Percentiles rank a stretch among this genome's conserved stretches.
Conservation (phyloP, 30 jellyfish, hydroid and myxozoan genomes). For the Aurelia sp. region DNA sequence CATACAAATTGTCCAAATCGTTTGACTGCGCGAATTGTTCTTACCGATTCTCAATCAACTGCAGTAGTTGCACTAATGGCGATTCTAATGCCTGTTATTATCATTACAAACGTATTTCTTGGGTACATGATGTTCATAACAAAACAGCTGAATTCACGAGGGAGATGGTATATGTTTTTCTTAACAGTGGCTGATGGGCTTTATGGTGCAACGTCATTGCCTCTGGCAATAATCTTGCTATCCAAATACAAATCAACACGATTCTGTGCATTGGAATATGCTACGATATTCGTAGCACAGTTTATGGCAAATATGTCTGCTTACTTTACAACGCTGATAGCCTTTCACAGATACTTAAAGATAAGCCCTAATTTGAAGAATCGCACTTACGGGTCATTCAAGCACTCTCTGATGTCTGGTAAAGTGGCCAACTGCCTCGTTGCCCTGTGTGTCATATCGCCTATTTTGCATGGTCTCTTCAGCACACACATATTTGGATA, state of each 20-base stretch:
- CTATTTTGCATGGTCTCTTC: not conserved
- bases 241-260: conserved; percentile 2
- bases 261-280: not conserved
- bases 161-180: conserved; percentile 12
- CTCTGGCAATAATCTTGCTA: not conserved
- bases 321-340: not conserved
- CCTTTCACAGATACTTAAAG: conserved; percentile 26
- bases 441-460: not conserved
- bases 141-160: not conserved
- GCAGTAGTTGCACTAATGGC: not conserved
- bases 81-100: not conserved
- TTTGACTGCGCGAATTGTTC: not conserved
- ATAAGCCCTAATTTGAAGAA: not conserved
- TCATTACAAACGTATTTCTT: not conserved
- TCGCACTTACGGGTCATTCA: not conserved
- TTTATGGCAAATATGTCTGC: not conserved
- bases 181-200: not conserved
- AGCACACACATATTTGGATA: conserved; percentile 20
- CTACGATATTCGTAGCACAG: conserved; percentile 1
- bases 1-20: not conserved
- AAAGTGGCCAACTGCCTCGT: conserved; percentile 13
- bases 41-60: not conserved
- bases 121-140: not conserved
- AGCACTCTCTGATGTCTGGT: conserved; percentile 5
- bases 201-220: not conserved